A percentile compares a stretch with the other conserved stretches of the same genome.
phyloP scores from a whole-genome alignment of 2,113 vertebrate species.

The Phylloscopus trochiloides region DNA sequence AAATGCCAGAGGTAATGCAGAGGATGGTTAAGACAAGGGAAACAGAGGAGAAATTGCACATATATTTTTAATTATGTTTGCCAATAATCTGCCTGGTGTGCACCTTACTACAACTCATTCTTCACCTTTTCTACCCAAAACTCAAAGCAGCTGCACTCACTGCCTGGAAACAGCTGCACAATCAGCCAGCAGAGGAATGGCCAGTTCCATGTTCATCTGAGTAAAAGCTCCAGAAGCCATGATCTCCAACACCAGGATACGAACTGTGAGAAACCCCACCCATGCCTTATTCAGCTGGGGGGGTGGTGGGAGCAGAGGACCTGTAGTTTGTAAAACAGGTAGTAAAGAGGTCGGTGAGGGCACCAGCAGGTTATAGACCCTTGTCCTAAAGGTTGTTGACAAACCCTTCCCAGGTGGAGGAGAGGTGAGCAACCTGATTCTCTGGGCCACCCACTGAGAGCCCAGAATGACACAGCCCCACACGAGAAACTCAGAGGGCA shows the following conservation, averaged over 20 bases:
- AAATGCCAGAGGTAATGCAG: slow-evolving; percentile 59
- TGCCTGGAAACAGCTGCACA: neutral
- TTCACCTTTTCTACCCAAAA: neutral
- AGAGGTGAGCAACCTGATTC: neutral
- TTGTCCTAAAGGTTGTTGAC: neutral
- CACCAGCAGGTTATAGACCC: neutral
- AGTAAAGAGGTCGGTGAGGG: fast-evolving
- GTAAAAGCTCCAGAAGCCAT: neutral
- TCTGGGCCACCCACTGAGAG: neutral
- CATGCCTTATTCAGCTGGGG: neutral
- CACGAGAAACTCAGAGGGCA: neutral
- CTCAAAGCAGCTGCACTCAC: neutral
- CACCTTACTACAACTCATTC: neutral
- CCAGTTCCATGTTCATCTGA: neutral
- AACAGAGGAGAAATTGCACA: slow-evolving; percentile 44
- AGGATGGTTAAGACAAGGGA: slow-evolving; percentile 10
- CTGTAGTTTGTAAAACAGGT: neutral
- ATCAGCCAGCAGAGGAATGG: neutral
- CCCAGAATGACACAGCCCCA: neutral
- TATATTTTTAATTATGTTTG: slow-evolving; percentile 66
- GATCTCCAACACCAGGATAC: neutral
- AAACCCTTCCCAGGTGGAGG: neutral
- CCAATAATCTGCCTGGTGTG: neutral
- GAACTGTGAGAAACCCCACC: neutral
- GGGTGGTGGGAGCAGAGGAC: neutral